Conservation (phyloP, 1,140 invertebrate genomes). For the Zelostemma sp. region DNA sequence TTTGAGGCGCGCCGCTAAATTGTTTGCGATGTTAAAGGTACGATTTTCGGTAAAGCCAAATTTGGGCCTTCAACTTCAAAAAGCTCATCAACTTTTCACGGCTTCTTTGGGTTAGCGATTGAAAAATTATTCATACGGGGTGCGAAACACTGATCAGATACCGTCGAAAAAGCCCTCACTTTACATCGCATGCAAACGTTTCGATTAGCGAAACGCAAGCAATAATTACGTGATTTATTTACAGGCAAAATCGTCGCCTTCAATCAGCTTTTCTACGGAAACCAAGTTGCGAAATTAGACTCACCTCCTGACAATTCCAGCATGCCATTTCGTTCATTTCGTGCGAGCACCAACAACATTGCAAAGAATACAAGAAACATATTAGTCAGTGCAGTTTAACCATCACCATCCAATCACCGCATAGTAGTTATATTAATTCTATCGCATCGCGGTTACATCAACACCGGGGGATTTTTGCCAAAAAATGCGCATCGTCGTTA, state of each 20-base stretch:
- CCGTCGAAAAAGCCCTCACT: not conserved
- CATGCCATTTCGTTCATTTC: conserved; percentile 70
- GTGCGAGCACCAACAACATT: conserved; percentile 70
- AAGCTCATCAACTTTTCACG: not conserved
- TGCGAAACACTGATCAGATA: too few species aligned
- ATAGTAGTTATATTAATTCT: conserved; percentile 43
- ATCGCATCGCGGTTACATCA: conserved; percentile 21
- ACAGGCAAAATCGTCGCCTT: not conserved
- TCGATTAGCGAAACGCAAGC: not conserved
- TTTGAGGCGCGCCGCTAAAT: not conserved
- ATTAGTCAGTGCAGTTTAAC: conserved; percentile 65
- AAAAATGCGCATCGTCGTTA: conserved; percentile 15
- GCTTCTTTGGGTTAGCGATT: not conserved
- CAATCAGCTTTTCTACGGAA: not conserved
- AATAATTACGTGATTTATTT: not conserved
- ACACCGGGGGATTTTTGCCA: conserved; percentile 18
- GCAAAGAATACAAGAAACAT: conserved; percentile 69
- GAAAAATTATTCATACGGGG: conserved; percentile 1
- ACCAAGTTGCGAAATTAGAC: conserved; percentile 50
- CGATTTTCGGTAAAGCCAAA: too few species aligned
- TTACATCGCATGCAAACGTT: not conserved
- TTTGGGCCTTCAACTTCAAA: too few species aligned
- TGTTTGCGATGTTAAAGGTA: not conserved
- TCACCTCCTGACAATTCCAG: conserved; percentile 62
- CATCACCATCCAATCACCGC: conserved; percentile 56